Evolutionary conservation across 1,140 invertebrate species (phyloP).

Genomic region (Procambarus clarkii): DNA sequence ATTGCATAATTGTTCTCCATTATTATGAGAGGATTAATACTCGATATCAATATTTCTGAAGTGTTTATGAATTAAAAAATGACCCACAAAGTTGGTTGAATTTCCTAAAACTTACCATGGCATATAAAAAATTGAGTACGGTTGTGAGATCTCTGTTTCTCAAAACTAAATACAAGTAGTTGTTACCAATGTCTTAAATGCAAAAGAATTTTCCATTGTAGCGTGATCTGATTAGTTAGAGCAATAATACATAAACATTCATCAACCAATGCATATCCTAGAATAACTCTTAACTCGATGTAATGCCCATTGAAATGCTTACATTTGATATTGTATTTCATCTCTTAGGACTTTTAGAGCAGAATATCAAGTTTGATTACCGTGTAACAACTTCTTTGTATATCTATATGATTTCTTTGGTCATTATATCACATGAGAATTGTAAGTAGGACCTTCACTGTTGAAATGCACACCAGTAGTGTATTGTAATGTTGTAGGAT

Average conservation of each 20-base stretch:
- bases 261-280: slow-evolving; percentile 69
- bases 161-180: slow-evolving; percentile 24
- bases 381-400: slow-evolving; percentile 53
- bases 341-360: slow-evolving; percentile 52
- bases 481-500: slow-evolving; percentile 51
- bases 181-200: slow-evolving; percentile 57
- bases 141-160: slow-evolving; percentile 46
- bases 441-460: slow-evolving; percentile 62
- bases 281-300: slow-evolving; percentile 60
- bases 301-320: slow-evolving; percentile 64
- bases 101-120: not conserved
- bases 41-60: not conserved
- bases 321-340: slow-evolving; percentile 66
- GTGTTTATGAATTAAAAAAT: not conserved
- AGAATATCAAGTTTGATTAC: slow-evolving; percentile 50
- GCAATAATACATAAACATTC: slow-evolving; percentile 66
- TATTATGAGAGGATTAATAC: not conserved
- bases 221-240: slow-evolving; percentile 63
- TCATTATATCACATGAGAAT: slow-evolving; percentile 59
- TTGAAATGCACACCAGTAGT: slow-evolving; percentile 58
- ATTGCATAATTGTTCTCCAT: slow-evolving; percentile 22
- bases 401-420: slow-evolving; percentile 57
- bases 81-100: not conserved
- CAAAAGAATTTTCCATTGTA: slow-evolving; percentile 60
- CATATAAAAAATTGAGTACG: slow-evolving; percentile 28